Percentiles rank a stretch among this genome's conserved stretches.
These are phyloP conservation scores for Microplitis demolitor DNA, from an alignment of 1,140 invertebrate genomes.

Conservation along the genomic window DNA sequence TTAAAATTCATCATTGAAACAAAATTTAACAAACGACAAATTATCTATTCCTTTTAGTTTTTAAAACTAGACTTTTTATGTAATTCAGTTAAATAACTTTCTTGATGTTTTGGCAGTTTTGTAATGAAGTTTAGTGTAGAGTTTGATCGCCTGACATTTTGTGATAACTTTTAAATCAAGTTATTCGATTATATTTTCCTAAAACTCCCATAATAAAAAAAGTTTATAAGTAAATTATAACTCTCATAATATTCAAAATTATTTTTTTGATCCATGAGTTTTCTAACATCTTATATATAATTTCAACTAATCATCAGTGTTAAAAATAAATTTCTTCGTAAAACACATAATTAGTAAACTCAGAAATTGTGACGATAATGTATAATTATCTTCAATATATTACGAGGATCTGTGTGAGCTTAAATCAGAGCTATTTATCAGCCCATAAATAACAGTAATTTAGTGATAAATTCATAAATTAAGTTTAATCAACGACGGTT, in stretches of 20 bases:
- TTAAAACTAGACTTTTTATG: not conserved
- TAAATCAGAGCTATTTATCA: not conserved
- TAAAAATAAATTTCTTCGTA: no score
- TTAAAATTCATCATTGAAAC: not conserved
- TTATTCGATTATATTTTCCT: not conserved
- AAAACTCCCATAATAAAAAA: not conserved
- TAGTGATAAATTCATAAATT: not conserved
- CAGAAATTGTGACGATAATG: not conserved
- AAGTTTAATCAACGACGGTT: not conserved
- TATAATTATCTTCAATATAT: not conserved
- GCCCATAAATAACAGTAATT: conserved; percentile 9
- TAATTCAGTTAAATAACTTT: not conserved
- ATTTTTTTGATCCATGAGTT: no score
- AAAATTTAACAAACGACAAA: not conserved
- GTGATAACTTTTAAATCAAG: not conserved
- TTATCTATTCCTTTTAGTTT: not conserved
- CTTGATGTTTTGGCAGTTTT: not conserved
- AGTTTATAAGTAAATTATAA: not conserved
- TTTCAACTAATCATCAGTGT: no score
- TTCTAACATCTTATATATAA: no score
- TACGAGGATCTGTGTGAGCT: not conserved
- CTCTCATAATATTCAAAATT: not conserved
- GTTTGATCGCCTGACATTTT: not conserved
- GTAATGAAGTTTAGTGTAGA: not conserved
- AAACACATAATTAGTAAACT: not conserved